phyloP scores from a whole-genome alignment of 1,140 invertebrate species.

The Pseudomyrmex gracilis region DNA sequence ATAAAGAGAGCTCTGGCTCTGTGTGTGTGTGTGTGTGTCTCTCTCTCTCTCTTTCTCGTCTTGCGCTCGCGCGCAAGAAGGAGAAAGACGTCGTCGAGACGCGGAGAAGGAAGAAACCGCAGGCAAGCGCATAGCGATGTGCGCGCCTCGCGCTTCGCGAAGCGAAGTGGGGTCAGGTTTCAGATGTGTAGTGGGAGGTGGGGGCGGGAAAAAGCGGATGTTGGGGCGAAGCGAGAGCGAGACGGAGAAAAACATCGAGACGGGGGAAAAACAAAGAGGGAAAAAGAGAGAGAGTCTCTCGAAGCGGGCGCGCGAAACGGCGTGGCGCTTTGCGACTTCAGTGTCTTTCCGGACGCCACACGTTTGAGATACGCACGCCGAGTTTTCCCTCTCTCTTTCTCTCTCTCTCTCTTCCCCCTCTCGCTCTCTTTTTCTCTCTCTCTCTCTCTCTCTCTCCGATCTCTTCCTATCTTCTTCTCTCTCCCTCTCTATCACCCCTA shows the following conservation, averaged over 20 bases:
- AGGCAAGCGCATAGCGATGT: constrained; percentile 17
- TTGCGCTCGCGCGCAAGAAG: not conserved
- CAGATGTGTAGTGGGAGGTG: constrained; percentile 62
- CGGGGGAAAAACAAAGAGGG: constrained; percentile 65
- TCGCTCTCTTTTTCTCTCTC: constrained; percentile 1
- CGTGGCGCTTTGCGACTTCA: constrained; percentile 69
- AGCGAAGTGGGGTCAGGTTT: constrained; percentile 34
- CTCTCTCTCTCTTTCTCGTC: too few relatives aligned
- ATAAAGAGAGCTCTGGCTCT: too few relatives aligned
- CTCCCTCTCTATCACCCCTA: not conserved
- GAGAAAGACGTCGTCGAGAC: constrained; percentile 22
- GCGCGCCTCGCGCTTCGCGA: constrained; percentile 35
- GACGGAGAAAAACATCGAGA: constrained; percentile 45
- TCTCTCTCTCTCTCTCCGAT: constrained; percentile 36
- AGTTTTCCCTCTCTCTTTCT: constrained; percentile 28
- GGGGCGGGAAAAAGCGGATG: constrained; percentile 71
- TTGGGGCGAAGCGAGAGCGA: constrained; percentile 58
- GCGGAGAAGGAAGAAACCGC: constrained; percentile 58
- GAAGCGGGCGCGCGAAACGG: constrained; percentile 31
- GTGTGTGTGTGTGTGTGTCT: too few relatives aligned
- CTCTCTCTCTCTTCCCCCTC: constrained; percentile 14
- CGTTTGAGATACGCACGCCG: constrained; percentile 75
- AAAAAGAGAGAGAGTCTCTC: constrained; percentile 57
- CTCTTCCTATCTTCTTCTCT: not conserved
- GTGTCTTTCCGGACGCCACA: constrained; percentile 82